These are phyloP conservation scores for Ceratotherium simum DNA, from an alignment of 2,113 vertebrate genomes.

Conservation along the genomic window DNA sequence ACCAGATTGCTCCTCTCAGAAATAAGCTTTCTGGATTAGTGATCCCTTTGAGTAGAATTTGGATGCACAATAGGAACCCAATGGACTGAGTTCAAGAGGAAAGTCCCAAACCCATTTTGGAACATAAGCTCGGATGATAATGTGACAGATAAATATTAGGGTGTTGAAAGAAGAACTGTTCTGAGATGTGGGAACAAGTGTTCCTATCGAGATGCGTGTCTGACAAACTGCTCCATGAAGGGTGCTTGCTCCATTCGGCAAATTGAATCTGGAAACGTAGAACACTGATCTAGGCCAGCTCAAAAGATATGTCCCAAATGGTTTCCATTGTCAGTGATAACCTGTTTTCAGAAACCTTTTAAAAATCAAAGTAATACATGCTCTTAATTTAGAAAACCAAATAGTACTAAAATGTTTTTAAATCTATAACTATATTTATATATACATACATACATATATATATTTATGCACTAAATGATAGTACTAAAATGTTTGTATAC, in stretches of 20 bases:
- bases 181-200: slow-evolving; percentile 76
- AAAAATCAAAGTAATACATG: background rate
- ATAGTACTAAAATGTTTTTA: background rate
- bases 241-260: slow-evolving; percentile 60
- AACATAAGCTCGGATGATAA: slow-evolving; percentile 75
- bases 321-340: slow-evolving; percentile 71
- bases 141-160: slow-evolving; percentile 75
- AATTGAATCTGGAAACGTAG: slow-evolving; percentile 53
- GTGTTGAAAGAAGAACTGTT: slow-evolving; percentile 78
- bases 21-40: slow-evolving; percentile 72
- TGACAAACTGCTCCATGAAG: slow-evolving; percentile 72
- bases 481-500: background rate
- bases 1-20: slow-evolving; percentile 70
- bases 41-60: slow-evolving; percentile 72
- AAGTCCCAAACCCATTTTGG: slow-evolving; percentile 66
- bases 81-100: slow-evolving; percentile 49
- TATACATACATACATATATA: background rate
- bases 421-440: background rate
- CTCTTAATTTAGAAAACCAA: background rate
- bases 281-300: slow-evolving; percentile 2
- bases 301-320: slow-evolving; percentile 64
- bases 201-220: slow-evolving; percentile 50
- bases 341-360: slow-evolving; percentile 39
- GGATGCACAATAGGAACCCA: slow-evolving; percentile 66
- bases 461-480: background rate